Evolutionary conservation across 2,113 vertebrate genomes (phyloP).

Genomic region (Brachyistius frenatus): DNA sequence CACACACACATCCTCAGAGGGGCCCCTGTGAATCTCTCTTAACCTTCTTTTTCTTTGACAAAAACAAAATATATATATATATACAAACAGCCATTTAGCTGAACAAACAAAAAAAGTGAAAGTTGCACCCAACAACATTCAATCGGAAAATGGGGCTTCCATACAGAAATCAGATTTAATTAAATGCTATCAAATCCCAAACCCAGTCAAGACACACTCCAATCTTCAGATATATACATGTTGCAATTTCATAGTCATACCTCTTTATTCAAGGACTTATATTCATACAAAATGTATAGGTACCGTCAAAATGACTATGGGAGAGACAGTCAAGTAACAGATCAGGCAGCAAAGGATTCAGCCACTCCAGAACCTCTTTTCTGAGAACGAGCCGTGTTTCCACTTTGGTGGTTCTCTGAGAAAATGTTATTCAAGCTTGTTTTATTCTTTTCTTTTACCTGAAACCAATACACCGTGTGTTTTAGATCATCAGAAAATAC

Average conservation of each 20-base stretch:
- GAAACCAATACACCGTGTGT: constrained; percentile 88
- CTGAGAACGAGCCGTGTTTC: constrained; percentile 54
- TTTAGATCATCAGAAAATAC: constrained; percentile 92
- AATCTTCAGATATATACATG: constrained; percentile 8
- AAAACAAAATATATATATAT: no score
- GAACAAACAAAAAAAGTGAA: neutral
- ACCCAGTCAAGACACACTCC: constrained; percentile 2
- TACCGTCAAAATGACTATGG: constrained; percentile 93
- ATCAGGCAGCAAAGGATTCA: constrained; percentile 88
- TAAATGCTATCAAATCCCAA: neutral
- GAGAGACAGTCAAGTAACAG: constrained; percentile 89
- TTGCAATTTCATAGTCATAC: constrained; percentile 72
- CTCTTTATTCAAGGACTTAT: constrained; percentile 92
- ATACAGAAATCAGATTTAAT: constrained; percentile 1
- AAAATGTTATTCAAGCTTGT: constrained; percentile 86
- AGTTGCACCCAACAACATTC: neutral
- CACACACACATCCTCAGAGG: no score
- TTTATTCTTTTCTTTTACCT: constrained; percentile 54
- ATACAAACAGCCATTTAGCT: neutral
- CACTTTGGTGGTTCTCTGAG: constrained; percentile 62
- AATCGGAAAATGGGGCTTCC: neutral
- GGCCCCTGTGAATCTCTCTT: no score
- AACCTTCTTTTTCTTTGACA: no score
- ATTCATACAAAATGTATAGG: constrained; percentile 95
- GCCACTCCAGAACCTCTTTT: constrained; percentile 78